Base-by-base conservation (phyloP, 2,113 vertebrate genomes). In the Zeus faber region DNA sequence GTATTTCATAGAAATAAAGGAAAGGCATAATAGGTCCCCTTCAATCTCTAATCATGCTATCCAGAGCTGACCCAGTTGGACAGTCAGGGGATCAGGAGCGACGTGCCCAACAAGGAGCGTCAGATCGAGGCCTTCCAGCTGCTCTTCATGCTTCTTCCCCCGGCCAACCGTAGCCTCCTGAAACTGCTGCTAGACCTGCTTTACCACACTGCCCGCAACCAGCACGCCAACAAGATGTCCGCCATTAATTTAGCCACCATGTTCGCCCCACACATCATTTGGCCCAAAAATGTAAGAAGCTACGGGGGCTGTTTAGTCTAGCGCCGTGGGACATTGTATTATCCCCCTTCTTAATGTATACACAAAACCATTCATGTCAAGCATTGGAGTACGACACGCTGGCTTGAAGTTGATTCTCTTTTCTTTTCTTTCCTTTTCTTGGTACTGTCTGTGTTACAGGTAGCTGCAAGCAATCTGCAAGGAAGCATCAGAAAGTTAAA, bases 171-270 rank as follows among this genome's bases (percentile, higher is more conserved):
- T 69, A 95, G 89, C 48, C 80, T 99, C 53, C 90, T 99, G 55
- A 97, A 95, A 65, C 89, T 98, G 49, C 81, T 99, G 45, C 87
- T 99, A 59, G 94, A 98, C 82, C 83, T 99, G 66, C 89, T 99
- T 13, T 95, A 98, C 82, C 94, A 97, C 76, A 98, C 97, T 0
- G 97, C 97, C 54, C 93, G 93, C 74, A 95, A 93, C 46, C 97
- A 99, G 76, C 93, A 95, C 56, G 85, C 91, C 72, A 99, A 99
- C 84, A 97, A 98, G 85, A 99, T 99, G 97, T 95, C 94, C 25
- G 97, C 97, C 35, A 90, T 93, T 66, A 98, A 98, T 74, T 89
- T 98, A 44, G 96, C 97, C 1, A 93, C 94, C 52, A 99, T 99
- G 97, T 98, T 99, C 67, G 91, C 94, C 14, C 97, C 97, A 6